Evolutionary conservation across 2,888 invertebrate genomes (phyloP), one percentile per base, ranked within the genome.

Genomic region (Cheilosia impressa): DNA sequence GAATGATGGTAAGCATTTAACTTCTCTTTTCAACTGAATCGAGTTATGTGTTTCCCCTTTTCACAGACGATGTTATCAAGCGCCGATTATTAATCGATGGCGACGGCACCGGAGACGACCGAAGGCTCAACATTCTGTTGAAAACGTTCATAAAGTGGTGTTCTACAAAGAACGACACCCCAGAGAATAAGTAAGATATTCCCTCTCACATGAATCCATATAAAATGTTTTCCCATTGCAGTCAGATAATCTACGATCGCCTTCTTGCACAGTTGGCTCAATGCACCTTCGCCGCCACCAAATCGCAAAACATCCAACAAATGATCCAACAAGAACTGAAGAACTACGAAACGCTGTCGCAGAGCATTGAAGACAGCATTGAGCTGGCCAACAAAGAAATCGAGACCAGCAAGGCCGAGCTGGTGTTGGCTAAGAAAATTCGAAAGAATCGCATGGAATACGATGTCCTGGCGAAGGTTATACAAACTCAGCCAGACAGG

Each of bases 91-190:
- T 99, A 38, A 98, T 99, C 89, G 99, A 99, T 91, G 99, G 99
- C 17, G 99, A 99, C 93, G 99, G 99, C 7, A 98, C 97, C 10
- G 98, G 98, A 22, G 99, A 99, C 90, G 99, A 99, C 90, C 94
- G 98, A 76, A 93, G 98, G 77, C 93, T 99, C 22, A 97, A 97
- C 90, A 95, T 96, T 73, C 93, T 98, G 19, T 92, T 98, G 10
- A 98, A 97, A 93, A 96, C 96, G 24, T 94, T 97, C 79, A 94
- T 96, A 55, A 97, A 96, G 92, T 97, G 96, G 96, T 95, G 95
- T 72, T 95, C 95, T 89, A 93, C 94, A 63, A 90, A 91, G 57
- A 95, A 96, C 73, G 95, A 95, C 62, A 93, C 94, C 62, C 92
- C 94, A 1, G 94, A 95, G 88, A 95, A 96, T 88, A 95, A 94